These are phyloP conservation scores for Aphelocoma californica DNA, from an alignment of 2,797 vertebrate species.

Conservation along the genomic window DNA sequence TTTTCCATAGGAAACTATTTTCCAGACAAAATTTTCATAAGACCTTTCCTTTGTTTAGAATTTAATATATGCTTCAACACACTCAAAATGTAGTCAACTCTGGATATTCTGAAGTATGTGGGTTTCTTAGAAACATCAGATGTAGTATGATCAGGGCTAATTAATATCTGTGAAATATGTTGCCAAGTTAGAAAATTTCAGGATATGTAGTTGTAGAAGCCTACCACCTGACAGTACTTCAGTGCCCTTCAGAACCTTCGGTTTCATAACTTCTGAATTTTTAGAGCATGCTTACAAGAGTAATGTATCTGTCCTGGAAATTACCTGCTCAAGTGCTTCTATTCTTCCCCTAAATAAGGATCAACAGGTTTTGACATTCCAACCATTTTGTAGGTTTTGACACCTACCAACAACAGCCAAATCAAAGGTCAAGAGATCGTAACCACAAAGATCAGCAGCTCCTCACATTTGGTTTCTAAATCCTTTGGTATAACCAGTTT, in stretches of 20 bases:
- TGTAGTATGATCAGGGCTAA: not conserved
- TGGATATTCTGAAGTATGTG: not conserved
- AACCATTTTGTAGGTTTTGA: not conserved
- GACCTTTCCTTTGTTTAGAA: not conserved
- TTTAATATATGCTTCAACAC: not conserved
- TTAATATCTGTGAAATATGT: not conserved
- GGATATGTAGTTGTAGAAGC: not conserved
- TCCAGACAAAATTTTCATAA: not conserved
- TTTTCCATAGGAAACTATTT: not conserved
- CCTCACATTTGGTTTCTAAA: not conserved
- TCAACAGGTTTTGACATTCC: not conserved
- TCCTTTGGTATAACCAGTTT: not conserved
- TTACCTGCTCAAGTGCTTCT: not conserved
- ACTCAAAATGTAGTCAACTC: not conserved
- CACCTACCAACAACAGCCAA: not conserved
- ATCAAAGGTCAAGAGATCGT: not conserved
- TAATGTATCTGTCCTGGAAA: not conserved
- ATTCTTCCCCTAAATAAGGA: not conserved
- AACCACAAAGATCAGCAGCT: not conserved
- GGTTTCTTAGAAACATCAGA: not conserved
- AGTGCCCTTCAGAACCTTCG: not conserved
- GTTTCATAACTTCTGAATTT: not conserved
- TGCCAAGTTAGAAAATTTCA: not conserved
- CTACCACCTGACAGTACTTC: not conserved
- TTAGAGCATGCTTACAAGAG: not conserved